phyloP scores from a whole-genome alignment of 2,888 invertebrate genomes.

The Bursaphelenchus okinawaensis region DNA sequence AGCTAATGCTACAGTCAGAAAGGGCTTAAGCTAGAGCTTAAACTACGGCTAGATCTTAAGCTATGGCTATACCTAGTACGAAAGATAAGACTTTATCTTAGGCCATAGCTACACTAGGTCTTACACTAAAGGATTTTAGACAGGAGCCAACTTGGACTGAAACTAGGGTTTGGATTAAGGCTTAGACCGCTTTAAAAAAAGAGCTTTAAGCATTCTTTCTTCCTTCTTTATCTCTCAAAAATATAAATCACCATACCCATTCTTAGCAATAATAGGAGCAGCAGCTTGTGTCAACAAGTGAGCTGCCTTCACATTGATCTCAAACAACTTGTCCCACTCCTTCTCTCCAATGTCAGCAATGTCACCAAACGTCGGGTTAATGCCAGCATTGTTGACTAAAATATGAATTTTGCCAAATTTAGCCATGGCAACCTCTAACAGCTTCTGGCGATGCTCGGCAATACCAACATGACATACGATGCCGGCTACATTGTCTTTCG shows the following conservation, averaged over 20 bases:
- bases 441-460: slow-evolving; percentile 14
- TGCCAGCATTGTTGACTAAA: slow-evolving; percentile 62
- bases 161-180: no score
- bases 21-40: no score
- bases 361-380: slow-evolving; percentile 76
- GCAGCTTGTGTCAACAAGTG: slow-evolving; percentile 81
- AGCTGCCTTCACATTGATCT: slow-evolving; percentile 83
- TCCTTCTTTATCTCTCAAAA: slow-evolving; percentile 67
- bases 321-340: slow-evolving; percentile 87
- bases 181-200: background rate
- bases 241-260: slow-evolving; percentile 60
- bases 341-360: slow-evolving; percentile 73
- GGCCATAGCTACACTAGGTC: no score
- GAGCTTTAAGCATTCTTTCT: slow-evolving; percentile 53
- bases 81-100: no score
- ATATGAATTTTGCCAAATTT: slow-evolving; percentile 67
- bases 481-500: slow-evolving; percentile 65
- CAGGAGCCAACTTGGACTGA: no score
- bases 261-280: slow-evolving; percentile 72
- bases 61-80: no score
- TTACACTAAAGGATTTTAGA: no score
- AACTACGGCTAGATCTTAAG: no score
- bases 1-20: no score
- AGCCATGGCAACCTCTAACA: slow-evolving; percentile 32
- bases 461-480: slow-evolving; percentile 76